phyloP scores from a whole-genome alignment of 2,888 invertebrate genomes.

The Nasonovia ribisnigri region DNA sequence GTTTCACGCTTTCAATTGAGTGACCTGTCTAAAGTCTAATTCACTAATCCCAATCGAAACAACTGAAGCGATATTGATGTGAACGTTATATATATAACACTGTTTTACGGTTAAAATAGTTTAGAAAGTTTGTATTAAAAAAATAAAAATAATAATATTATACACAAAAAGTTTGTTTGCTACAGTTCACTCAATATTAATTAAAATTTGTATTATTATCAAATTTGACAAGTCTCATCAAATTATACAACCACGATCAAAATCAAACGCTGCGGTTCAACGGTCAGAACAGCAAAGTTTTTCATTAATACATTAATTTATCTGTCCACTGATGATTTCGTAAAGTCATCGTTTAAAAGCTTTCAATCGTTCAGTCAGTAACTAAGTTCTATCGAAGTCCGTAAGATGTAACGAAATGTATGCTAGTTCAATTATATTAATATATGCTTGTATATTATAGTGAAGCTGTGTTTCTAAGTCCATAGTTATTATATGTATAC shows the following conservation, averaged over 20 bases:
- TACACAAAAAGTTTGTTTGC: neutral
- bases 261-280: neutral
- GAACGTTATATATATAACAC: neutral
- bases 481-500: neutral
- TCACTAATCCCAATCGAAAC: neutral
- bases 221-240: neutral
- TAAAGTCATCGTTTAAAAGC: neutral
- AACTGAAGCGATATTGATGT: neutral
- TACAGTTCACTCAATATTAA: neutral
- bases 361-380: neutral
- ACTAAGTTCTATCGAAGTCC: neutral
- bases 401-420: neutral
- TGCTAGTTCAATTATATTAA: neutral
- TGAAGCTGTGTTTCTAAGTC: neutral
- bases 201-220: neutral
- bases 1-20: constrained; percentile 5
- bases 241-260: neutral
- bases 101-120: neutral
- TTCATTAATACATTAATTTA: neutral
- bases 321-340: neutral
- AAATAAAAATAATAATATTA: neutral
- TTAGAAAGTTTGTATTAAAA: neutral
- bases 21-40: constrained; percentile 14
- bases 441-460: neutral
- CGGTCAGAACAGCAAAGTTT: neutral